Conservation (phyloP, 2,888 invertebrate species). For the Hanleya hanleyi region DNA sequence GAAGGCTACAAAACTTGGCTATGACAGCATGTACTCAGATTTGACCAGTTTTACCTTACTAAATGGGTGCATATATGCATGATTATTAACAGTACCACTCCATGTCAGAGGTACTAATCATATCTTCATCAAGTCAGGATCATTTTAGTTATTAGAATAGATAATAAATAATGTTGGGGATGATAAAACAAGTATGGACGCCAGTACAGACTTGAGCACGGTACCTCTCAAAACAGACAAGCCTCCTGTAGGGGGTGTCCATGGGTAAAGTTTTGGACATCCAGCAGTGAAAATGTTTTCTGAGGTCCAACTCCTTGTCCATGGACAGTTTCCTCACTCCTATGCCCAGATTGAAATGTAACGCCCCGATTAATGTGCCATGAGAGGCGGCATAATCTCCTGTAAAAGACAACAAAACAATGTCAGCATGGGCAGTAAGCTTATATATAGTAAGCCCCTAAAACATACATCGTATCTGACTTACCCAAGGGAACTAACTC, state of each 20-base stretch:
- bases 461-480: background rate
- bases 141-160: too few species aligned
- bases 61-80: too few species aligned
- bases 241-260: slow-evolving; percentile 53
- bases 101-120: too few species aligned
- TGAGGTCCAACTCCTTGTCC: slow-evolving; percentile 62
- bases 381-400: slow-evolving; percentile 58
- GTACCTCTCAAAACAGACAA: slow-evolving; percentile 65
- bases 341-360: slow-evolving; percentile 55
- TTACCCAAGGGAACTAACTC: too few species aligned
- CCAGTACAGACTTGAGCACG: background rate
- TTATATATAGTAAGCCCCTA: too few species aligned
- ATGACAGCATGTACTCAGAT: too few species aligned
- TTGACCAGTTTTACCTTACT: too few species aligned
- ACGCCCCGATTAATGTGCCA: slow-evolving; percentile 59
- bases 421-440: background rate
- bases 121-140: too few species aligned
- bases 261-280: slow-evolving; percentile 56
- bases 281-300: slow-evolving; percentile 67
- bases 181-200: background rate
- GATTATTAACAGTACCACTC: too few species aligned
- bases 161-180: too few species aligned
- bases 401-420: slow-evolving; percentile 34
- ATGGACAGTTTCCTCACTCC: slow-evolving; percentile 49
- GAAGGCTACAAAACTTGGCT: too few species aligned